These are phyloP conservation scores for Petrocephalus microphthalmus DNA, from an alignment of 2,113 vertebrate genomes.

Conservation along the genomic window DNA sequence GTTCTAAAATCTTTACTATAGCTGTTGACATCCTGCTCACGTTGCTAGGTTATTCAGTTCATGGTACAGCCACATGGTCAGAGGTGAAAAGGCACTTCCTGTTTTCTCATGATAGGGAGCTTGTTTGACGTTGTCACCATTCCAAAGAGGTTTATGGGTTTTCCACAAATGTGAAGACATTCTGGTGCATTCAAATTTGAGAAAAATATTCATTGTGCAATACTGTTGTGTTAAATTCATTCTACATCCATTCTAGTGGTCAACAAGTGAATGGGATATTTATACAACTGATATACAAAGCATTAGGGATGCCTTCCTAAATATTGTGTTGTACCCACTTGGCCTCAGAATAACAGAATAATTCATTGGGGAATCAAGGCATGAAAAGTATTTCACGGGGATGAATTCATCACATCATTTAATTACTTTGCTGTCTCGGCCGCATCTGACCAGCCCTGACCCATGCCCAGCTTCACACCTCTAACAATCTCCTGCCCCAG, in stretches of 20 bases:
- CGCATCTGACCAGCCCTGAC: not conserved
- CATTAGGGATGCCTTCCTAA: not conserved
- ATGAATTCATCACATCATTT: not conserved
- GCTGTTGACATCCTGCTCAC: not conserved
- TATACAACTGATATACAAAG: not conserved
- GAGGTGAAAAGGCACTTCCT: not conserved
- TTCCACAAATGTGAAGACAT: not conserved
- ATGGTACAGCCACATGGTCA: not conserved
- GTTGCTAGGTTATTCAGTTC: not conserved
- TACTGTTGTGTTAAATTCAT: not conserved
- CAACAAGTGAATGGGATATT: not conserved
- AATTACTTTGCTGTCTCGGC: not conserved
- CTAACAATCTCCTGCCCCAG: not conserved
- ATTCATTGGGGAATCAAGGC: not conserved
- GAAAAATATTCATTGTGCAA: not conserved
- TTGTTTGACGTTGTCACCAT: not conserved
- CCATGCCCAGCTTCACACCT: not conserved
- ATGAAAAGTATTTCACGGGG: not conserved
- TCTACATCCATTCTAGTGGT: not conserved
- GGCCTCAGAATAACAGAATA: not conserved
- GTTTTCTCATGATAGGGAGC: not conserved
- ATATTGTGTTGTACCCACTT: not conserved
- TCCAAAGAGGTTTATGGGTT: not conserved
- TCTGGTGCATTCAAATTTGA: not conserved
- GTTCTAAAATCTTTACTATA: not conserved